Evolutionary conservation across 2,113 vertebrate genomes (phyloP).

Genomic region (Calidris pugnax): DNA sequence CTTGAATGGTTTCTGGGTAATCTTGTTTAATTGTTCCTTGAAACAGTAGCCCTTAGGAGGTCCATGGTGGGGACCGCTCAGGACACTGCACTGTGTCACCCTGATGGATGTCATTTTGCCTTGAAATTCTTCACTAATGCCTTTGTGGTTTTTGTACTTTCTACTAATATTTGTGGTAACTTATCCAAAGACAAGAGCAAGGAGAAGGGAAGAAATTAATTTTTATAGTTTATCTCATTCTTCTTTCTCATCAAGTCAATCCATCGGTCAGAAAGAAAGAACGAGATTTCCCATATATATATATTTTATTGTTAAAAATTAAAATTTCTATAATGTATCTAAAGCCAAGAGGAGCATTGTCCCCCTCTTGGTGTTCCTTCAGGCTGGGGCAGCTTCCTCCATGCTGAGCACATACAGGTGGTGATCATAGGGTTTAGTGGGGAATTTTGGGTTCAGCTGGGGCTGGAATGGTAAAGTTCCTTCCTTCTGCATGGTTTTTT

Average conservation of each 20-base stretch:
- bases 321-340: not conserved
- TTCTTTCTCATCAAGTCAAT: not conserved
- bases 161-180: not conserved
- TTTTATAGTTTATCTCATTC: not conserved
- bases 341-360: not conserved
- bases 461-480: not conserved
- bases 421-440: not conserved
- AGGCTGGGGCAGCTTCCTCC: not conserved
- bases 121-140: not conserved
- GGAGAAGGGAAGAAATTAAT: not conserved
- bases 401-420: accelerated
- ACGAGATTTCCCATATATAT: not conserved
- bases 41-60: conserved; percentile 24
- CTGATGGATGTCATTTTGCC: not conserved
- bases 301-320: not conserved
- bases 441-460: not conserved
- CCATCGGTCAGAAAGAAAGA: not conserved
- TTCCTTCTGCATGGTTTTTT: not conserved
- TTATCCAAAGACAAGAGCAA: not conserved
- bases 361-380: not conserved
- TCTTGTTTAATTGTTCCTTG: conserved; percentile 37
- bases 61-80: not conserved
- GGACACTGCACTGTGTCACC: not conserved
- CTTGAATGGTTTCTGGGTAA: not conserved
- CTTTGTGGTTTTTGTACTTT: not conserved